phyloP scores from a whole-genome alignment of 2,888 invertebrate species.

The Nymphalis urticae region DNA sequence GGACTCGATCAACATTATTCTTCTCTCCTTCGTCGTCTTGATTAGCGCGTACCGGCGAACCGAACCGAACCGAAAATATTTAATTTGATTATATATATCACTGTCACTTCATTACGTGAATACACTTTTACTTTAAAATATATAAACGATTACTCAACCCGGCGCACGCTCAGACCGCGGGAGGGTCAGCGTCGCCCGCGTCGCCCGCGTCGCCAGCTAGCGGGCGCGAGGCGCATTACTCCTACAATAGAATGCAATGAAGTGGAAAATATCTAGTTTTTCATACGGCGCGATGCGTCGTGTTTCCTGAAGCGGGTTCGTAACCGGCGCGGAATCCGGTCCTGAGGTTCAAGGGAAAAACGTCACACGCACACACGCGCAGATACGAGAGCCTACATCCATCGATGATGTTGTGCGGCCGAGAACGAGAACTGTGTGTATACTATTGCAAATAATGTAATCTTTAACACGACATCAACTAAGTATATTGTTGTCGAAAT shows the following conservation, averaged over 20 bases:
- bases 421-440: no score
- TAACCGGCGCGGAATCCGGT: constrained; percentile 35
- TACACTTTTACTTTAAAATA: constrained; percentile 7
- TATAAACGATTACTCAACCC: constrained; percentile 2
- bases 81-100: background rate
- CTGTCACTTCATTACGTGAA: constrained; percentile 3
- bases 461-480: no score
- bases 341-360: constrained; percentile 29
- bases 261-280: constrained; percentile 9
- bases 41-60: no score
- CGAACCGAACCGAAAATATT: no score
- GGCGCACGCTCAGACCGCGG: background rate
- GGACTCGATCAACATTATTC: no score
- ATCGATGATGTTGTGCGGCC: background rate
- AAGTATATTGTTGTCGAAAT: no score
- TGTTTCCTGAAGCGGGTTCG: constrained; percentile 20
- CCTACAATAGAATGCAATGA: background rate
- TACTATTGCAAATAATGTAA: no score
- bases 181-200: background rate
- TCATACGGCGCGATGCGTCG: background rate
- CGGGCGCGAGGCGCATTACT: background rate
- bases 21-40: no score
- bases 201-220: no score
- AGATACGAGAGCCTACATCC: background rate
- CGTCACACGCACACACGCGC: constrained; percentile 17